Evolutionary conservation across 2,113 vertebrate species (phyloP).

Genomic region (Actenoides hombroni): DNA sequence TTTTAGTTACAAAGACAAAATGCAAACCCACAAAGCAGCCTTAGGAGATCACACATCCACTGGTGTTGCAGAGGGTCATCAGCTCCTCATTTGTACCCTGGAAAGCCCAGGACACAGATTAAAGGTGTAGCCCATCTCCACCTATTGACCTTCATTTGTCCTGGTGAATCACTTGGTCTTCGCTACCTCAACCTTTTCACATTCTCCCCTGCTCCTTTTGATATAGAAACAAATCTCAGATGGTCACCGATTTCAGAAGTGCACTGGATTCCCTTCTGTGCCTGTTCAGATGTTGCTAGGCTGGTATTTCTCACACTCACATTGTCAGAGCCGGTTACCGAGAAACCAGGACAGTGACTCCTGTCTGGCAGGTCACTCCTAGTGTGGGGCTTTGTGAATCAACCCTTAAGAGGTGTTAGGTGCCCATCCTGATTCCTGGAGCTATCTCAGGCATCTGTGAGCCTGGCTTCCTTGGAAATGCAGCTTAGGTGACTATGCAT

Average conservation of each 20-base stretch:
- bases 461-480: constrained; percentile 8
- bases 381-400: not conserved
- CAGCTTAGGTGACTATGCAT: not conserved
- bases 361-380: not conserved
- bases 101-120: not conserved
- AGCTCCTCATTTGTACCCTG: not conserved
- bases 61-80: not conserved
- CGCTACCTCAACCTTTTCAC: not conserved
- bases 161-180: not conserved
- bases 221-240: not conserved
- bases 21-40: not conserved
- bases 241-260: not conserved
- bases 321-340: not conserved
- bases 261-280: not conserved
- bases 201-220: not conserved
- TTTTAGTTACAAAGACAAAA: not conserved
- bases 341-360: not conserved
- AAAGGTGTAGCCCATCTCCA: not conserved
- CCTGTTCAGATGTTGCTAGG: not conserved
- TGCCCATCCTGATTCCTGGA: not conserved
- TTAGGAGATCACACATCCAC: not conserved
- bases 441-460: not conserved
- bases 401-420: not conserved
- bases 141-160: not conserved
- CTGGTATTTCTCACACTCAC: not conserved